Evolutionary conservation across 2,797 vertebrate genomes (phyloP), one percentile per base, ranked within the genome.

Genomic region (Sciurus vulgaris): DNA sequence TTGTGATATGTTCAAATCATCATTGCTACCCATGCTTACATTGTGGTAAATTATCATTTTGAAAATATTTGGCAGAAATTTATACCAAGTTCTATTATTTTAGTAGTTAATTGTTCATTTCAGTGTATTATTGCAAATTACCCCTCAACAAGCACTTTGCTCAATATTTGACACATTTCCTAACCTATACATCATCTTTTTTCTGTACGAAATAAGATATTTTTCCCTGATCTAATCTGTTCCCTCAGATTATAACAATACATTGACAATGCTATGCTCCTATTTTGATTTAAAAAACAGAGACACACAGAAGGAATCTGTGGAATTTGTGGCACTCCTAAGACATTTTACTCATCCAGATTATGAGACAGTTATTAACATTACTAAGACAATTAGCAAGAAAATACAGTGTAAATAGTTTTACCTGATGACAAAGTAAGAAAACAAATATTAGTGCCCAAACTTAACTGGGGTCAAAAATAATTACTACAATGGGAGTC

Each of bases 221-320:
- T 56, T 65, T 33, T 33, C 49, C 49, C 49, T 35, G 5, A 92
- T 83, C 49, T n/a, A 59, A 85, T 79, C 4, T 47, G 5, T 74
- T 86, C 5, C 30, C 56, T 78, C 65, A 33, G 56, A 44, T 20
- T 93, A 69, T 83, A 86, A 79, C 41, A 91, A 91, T 7, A 96
- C 13, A 49, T 33, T 11, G n/a, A 74, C n/a, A 86, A 59, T 47
- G 82, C 67, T n/a, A 30, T 4, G 17, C 51, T 56, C 67, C 56
- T 54, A 22, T 30, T 61, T 61, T 86, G 35, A 54, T 78, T 85
- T 77, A 76, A 73, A 63, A 65, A 11, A 74, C 18, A 59, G 33
- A 47, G 13, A 67, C 6, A 91, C 18, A 92, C 17, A 73, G 59
- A 87, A 79, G 76, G 35, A 86, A 91, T 59, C 5, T n/a, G 44